Percentiles rank a stretch among this genome's conserved stretches.
Conservation (phyloP, 2,888 invertebrate species). For the Baronia brevicornis region DNA sequence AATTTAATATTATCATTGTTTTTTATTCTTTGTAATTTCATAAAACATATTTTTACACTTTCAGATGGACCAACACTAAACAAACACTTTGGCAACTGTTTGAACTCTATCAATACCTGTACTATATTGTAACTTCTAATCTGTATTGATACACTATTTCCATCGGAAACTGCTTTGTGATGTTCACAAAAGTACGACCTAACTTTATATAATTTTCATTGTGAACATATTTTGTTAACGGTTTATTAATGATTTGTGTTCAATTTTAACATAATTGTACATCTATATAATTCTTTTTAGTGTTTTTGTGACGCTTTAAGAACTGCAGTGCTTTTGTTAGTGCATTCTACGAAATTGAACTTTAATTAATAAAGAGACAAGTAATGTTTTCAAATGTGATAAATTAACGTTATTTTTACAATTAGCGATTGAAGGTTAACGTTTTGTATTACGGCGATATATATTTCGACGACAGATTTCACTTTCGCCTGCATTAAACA, state of each 20-base stretch:
- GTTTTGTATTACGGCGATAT: conserved; percentile 19
- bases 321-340: conserved; percentile 39
- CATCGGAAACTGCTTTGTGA: conserved; percentile 19
- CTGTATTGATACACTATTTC: conserved; percentile 28
- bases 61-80: conserved; percentile 71
- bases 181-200: conserved; percentile 20
- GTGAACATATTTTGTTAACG: conserved; percentile 67
- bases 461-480: too few species aligned
- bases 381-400: conserved; percentile 17
- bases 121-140: conserved; percentile 35
- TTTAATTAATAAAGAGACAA: conserved; percentile 12
- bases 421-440: conserved; percentile 18
- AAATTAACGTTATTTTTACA: conserved; percentile 24
- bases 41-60: conserved; percentile 19
- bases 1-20: too few species aligned
- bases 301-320: conserved; percentile 61
- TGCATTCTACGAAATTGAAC: conserved; percentile 15
- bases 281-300: conserved; percentile 54
- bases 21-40: too few species aligned
- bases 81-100: conserved; percentile 28
- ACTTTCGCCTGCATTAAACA: too few species aligned
- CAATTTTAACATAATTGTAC: conserved; percentile 54
- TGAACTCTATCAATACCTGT: conserved; percentile 31
- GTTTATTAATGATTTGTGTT: conserved; percentile 59
- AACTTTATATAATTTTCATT: conserved; percentile 50